A percentile compares a stretch with the other conserved stretches of the same genome.
phyloP scores from a whole-genome alignment of 2,888 invertebrate genomes.

The Microchrysa polita region DNA sequence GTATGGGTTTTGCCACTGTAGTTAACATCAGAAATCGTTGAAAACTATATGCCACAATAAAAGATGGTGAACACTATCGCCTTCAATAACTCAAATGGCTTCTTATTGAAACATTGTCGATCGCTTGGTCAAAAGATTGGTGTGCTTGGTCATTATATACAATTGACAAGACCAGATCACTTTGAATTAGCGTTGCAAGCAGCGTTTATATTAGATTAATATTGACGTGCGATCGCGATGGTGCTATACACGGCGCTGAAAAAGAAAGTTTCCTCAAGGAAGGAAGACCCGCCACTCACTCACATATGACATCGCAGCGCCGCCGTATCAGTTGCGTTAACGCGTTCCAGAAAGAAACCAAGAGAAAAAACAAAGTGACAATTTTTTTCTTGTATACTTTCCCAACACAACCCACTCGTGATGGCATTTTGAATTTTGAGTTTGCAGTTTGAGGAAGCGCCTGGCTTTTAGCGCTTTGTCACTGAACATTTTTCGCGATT shows the following conservation, averaged over 20 bases:
- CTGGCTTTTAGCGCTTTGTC: background rate
- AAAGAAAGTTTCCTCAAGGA: constrained; percentile 40
- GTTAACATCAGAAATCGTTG: no score
- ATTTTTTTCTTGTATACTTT: constrained; percentile 15
- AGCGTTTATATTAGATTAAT: background rate
- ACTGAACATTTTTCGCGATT: background rate
- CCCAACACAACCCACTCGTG: constrained; percentile 6
- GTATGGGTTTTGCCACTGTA: no score
- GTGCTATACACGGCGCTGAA: background rate
- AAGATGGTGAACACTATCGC: no score
- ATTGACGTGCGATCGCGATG: constrained; percentile 1
- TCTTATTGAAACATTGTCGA: no score
- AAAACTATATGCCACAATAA: no score
- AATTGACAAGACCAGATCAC: constrained; percentile 9
- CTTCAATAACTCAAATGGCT: no score
- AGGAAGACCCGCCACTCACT: constrained; percentile 30
- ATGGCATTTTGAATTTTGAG: constrained; percentile 40
- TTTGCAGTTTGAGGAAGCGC: constrained; percentile 41
- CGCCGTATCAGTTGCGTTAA: background rate
- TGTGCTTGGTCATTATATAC: background rate
- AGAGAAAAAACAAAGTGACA: constrained; percentile 3
- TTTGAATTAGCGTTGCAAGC: constrained; percentile 17
- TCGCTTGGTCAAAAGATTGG: background rate
- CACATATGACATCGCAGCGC: background rate
- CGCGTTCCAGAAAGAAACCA: background rate